Evolutionary conservation across 2,888 invertebrate genomes (phyloP).

Genomic region (Yponomeuta plumbellus): DNA sequence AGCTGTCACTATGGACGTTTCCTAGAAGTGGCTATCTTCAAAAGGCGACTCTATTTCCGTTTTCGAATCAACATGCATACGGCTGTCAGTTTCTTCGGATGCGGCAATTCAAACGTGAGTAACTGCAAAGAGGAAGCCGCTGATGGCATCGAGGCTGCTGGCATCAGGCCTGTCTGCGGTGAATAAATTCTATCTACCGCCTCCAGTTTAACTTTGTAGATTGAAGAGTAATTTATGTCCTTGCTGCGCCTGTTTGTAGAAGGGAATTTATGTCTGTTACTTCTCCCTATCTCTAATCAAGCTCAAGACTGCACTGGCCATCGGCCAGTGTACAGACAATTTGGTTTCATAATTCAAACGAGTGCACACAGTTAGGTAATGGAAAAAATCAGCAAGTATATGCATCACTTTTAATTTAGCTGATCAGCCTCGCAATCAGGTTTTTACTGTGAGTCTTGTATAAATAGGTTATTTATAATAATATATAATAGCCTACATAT

Average conservation of each 20-base stretch:
- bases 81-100: background rate
- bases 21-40: slow-evolving; percentile 8
- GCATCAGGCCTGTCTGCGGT: slow-evolving; percentile 1
- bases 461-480: slow-evolving; percentile 2
- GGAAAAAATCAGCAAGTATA: background rate
- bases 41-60: slow-evolving; percentile 11
- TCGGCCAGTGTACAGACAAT: background rate
- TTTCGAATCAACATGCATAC: slow-evolving; percentile 10
- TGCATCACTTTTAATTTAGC: background rate
- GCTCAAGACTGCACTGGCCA: background rate
- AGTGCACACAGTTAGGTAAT: too few relatives aligned
- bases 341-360: background rate
- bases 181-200: slow-evolving; percentile 9
- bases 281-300: slow-evolving; percentile 1
- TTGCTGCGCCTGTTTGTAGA: slow-evolving; percentile 9
- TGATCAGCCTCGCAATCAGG: background rate
- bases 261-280: background rate
- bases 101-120: slow-evolving; percentile 7
- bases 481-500: background rate
- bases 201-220: slow-evolving; percentile 9
- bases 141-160: slow-evolving; percentile 7
- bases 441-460: background rate
- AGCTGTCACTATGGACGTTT: background rate
- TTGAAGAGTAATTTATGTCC: slow-evolving; percentile 15
- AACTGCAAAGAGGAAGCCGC: slow-evolving; percentile 12